Percentiles rank a stretch among this genome's conserved stretches.
Evolutionary conservation across 2,113 vertebrate species (phyloP).

Genomic region (Erinaceus europaeus): DNA sequence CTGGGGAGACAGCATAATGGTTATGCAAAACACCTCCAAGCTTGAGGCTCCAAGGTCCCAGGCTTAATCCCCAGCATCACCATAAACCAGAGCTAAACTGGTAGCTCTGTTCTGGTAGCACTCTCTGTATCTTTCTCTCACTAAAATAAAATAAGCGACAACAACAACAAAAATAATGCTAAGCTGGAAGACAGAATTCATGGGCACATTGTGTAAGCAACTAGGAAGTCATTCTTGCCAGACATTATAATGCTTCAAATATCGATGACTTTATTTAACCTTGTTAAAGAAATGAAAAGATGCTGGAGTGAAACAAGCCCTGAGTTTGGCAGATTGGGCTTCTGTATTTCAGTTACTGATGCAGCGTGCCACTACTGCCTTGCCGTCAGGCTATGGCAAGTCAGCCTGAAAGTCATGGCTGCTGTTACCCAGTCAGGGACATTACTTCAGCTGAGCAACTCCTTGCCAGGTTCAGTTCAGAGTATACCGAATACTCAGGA

Average conservation of each 20-base stretch:
- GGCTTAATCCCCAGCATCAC: too few species aligned
- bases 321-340: neutral
- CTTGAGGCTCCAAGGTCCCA: too few species aligned
- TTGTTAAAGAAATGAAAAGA: neutral
- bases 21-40: too few species aligned
- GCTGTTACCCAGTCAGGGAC: constrained; percentile 25
- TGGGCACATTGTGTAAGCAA: neutral
- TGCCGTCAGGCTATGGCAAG: neutral
- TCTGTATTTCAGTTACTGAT: constrained; percentile 11
- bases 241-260: neutral
- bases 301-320: neutral
- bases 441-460: constrained; percentile 37
- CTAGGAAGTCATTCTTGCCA: neutral
- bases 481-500: neutral
- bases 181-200: neutral
- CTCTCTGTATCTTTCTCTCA: too few species aligned
- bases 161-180: neutral
- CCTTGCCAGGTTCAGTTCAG: constrained; percentile 21
- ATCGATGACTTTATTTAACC: neutral
- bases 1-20: too few species aligned
- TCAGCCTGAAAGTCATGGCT: neutral
- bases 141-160: neutral
- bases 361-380: neutral
- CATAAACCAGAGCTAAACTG: too few species aligned
- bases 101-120: too few species aligned